These are phyloP conservation scores for Engraulis encrasicolus DNA, from an alignment of 2,113 vertebrate species.

Conservation along the genomic window DNA sequence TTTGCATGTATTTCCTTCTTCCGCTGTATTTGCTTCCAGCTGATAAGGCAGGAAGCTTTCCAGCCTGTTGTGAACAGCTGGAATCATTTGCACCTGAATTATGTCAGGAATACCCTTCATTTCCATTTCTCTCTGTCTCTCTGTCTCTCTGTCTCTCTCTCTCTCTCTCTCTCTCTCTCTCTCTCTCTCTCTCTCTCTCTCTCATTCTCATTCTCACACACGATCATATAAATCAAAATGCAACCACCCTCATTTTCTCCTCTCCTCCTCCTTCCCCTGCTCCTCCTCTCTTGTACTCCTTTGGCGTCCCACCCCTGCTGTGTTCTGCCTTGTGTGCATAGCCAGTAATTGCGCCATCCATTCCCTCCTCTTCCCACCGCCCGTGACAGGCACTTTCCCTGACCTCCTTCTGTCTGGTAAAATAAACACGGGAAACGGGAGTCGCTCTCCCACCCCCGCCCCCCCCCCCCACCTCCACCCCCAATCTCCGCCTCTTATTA, in stretches of 20 bases:
- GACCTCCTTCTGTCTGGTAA: constrained; percentile 16
- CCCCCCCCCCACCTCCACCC: too few relatives aligned
- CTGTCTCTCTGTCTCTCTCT: neutral
- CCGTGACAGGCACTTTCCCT: neutral
- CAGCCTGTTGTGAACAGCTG: neutral
- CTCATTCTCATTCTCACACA: neutral
- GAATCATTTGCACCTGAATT: neutral
- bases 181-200: neutral
- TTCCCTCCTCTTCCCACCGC: neutral
- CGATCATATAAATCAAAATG: too few relatives aligned
- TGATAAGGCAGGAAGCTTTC: neutral
- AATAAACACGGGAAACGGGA: neutral
- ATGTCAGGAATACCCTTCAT: neutral
- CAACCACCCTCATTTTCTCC: too few relatives aligned
- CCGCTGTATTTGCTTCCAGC: neutral
- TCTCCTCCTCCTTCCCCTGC: neutral
- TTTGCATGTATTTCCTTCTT: neutral
- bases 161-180: neutral
- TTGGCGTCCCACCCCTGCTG: neutral
- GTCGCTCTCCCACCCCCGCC: too few relatives aligned
- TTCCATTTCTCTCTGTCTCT: neutral
- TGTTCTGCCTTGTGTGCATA: neutral
- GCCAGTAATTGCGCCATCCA: neutral
- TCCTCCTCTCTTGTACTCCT: neutral
- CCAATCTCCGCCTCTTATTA: neutral